Base-by-base conservation (phyloP, 35 echinoderm and acorn worm genomes). In the Chiridota heheva region DNA sequence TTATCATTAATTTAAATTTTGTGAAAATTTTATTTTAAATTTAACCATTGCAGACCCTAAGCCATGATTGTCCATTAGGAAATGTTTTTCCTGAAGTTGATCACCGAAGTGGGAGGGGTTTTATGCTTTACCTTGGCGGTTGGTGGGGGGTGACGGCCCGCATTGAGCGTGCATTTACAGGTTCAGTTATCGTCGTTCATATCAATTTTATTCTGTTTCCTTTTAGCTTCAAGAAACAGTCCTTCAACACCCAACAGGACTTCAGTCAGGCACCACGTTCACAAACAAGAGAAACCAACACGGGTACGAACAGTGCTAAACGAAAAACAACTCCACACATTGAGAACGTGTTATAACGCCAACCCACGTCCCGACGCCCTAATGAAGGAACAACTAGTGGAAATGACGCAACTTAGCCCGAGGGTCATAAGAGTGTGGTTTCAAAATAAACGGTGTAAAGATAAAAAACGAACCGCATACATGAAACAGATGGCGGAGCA, bases 341-440 rank as follows among this genome's bases (percentile, higher is more conserved):
- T 98, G 24, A 72, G 95, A 60, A 98, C 95, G 42, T 98, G 95
- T 77, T 98, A 98, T 51, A 76, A 65, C 30, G 95, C 95, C 80
- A 98, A 98, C 64, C 95, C 95, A 16, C 49, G 95, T 58, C 95
- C 95, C 5, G 95, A 98, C 42, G 95, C 95, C 3, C 85, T 98
- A 5, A 98, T 98, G 95, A 98, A 98, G 28, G 95, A 98, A 78
- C 95, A 98, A 60, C 58, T 98, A 70, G 95, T 98, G 5, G 95
- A 98, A 58, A 98, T 98, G 95, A 98, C 95, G 26, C 40, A 43
- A 36, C 69, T 98, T 1, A 98, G 95, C 67, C 94, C 95, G 16
- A 82, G 95, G 18, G 95, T 98, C 12, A 98, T 98, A 40, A 48
- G 95, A 3, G 95, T 98, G 34, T 98, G 95, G 95, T 98, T 98